Percentiles rank a stretch among this genome's conserved stretches.
Conservation (phyloP, 2,113 vertebrate genomes). For the Mirza zaza region DNA sequence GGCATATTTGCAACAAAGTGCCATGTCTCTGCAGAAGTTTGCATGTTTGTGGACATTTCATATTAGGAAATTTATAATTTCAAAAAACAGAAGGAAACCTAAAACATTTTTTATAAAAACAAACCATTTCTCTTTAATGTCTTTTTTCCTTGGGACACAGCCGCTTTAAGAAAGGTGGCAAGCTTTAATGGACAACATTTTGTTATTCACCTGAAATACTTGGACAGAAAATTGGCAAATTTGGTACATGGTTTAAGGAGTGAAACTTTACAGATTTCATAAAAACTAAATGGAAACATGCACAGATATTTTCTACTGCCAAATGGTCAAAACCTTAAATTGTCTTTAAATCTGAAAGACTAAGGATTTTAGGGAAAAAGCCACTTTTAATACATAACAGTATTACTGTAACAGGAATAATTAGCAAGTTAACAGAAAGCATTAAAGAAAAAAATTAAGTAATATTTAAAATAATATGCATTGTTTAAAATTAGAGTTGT, state of each 20-base stretch:
- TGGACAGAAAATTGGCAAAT: background rate
- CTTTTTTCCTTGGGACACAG: background rate
- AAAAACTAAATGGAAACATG: slow-evolving; percentile 22
- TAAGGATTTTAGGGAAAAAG: background rate
- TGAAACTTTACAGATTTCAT: background rate
- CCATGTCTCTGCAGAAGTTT: background rate
- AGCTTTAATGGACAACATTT: background rate
- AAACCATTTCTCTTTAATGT: background rate
- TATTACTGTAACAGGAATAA: background rate
- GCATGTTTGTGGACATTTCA: background rate
- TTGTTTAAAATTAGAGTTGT: background rate
- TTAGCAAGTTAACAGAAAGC: background rate
- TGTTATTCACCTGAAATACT: slow-evolving; percentile 23
- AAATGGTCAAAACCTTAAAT: background rate
- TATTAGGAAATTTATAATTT: background rate
- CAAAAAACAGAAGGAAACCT: background rate
- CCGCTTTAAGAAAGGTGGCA: slow-evolving; percentile 16
- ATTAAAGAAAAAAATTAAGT: background rate
- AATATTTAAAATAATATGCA: background rate
- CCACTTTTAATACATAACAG: background rate
- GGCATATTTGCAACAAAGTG: background rate
- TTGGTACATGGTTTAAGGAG: background rate
- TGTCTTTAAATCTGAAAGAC: slow-evolving; percentile 19
- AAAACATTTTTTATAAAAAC: background rate
- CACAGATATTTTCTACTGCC: background rate